Evolutionary conservation across 2,113 vertebrate species (phyloP).

Genomic region (Scytalopus superciliaris): DNA sequence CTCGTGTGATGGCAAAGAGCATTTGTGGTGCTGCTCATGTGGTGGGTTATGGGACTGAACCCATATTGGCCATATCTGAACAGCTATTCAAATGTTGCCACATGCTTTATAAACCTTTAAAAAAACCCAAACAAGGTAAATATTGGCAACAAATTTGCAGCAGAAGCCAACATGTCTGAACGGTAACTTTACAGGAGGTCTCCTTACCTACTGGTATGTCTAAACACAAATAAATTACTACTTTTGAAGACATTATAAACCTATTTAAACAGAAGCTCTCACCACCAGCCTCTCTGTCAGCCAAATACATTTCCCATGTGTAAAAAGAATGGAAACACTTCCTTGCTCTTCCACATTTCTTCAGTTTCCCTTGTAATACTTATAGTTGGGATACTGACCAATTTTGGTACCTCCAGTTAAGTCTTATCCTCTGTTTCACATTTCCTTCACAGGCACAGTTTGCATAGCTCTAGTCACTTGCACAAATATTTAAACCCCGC

Average conservation of each 20-base stretch:
- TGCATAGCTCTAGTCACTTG: conserved; percentile 44
- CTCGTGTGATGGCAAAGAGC: neutral
- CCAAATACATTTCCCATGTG: neutral
- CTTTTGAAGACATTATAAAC: neutral
- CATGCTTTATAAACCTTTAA: neutral
- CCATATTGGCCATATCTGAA: neutral
- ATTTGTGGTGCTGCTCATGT: neutral
- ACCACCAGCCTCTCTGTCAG: neutral
- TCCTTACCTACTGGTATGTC: neutral
- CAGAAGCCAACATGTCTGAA: neutral
- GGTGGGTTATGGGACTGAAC: neutral
- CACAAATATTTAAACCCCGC: conserved; percentile 62
- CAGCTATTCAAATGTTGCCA: neutral
- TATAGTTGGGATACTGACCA: neutral
- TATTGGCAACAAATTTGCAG: neutral
- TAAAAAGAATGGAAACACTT: neutral
- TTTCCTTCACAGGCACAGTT: conserved; percentile 40
- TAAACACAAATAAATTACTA: neutral
- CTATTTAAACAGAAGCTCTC: neutral
- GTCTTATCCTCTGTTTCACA: neutral
- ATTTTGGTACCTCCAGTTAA: neutral
- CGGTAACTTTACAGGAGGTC: neutral
- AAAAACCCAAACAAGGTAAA: neutral
- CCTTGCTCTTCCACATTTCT: neutral
- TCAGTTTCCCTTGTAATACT: neutral